Evolutionary conservation across 2,888 invertebrate species (phyloP).

Genomic region (Eucera pruinosa): DNA sequence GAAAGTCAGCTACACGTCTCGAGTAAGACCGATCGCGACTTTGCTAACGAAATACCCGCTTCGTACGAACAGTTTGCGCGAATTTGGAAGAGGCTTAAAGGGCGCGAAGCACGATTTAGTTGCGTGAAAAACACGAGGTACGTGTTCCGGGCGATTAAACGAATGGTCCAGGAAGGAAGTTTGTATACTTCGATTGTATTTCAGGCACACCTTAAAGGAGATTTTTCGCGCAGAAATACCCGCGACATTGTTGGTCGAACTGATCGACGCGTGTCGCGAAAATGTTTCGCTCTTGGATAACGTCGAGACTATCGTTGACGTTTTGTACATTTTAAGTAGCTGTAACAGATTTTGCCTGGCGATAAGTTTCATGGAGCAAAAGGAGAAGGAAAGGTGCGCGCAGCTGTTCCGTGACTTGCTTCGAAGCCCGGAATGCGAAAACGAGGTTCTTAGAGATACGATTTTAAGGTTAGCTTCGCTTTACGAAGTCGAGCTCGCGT

Average conservation of each 20-base stretch:
- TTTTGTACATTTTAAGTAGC: slow-evolving; percentile 71
- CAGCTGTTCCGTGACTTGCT: slow-evolving; percentile 47
- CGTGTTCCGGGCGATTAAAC: not conserved
- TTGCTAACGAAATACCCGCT: slow-evolving; percentile 51
- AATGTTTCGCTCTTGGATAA: slow-evolving; percentile 42
- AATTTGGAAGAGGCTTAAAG: slow-evolving; percentile 67
- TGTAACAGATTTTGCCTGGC: slow-evolving; percentile 77
- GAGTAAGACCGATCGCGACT: not conserved
- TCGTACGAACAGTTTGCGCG: slow-evolving; percentile 71
- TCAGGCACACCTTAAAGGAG: slow-evolving; percentile 68
- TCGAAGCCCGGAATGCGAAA: not conserved
- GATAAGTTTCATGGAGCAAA: slow-evolving; percentile 69
- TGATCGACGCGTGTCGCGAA: slow-evolving; percentile 65
- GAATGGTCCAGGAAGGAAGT: not conserved
- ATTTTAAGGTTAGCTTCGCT: slow-evolving; percentile 33
- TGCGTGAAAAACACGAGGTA: slow-evolving; percentile 65
- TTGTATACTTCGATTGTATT: slow-evolving; percentile 27
- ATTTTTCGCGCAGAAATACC: slow-evolving; percentile 76
- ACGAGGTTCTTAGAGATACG: slow-evolving; percentile 1
- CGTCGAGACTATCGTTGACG: slow-evolving; percentile 63
- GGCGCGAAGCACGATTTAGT: slow-evolving; percentile 65
- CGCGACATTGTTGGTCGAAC: slow-evolving; percentile 68
- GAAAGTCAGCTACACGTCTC: not conserved
- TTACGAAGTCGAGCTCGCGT: slow-evolving; percentile 28
- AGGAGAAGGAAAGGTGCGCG: slow-evolving; percentile 62